These are phyloP conservation scores for Phymatocera aterrima DNA, from an alignment of 2,888 invertebrate species.

Conservation along the genomic window DNA sequence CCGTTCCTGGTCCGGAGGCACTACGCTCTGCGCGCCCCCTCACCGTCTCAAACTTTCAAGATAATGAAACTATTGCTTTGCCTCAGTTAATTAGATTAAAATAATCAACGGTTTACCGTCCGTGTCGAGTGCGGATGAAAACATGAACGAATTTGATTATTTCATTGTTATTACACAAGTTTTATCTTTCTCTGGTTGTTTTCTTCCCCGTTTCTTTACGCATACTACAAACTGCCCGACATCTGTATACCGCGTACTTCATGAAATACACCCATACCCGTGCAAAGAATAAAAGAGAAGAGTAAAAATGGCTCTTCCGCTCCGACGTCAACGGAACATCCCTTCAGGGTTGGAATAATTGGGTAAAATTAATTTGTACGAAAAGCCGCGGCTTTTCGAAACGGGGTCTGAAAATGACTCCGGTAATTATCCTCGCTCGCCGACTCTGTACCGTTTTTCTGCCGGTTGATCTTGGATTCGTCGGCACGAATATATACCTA, in stretches of 20 bases:
- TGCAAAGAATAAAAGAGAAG: too few species aligned
- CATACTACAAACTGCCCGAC: too few species aligned
- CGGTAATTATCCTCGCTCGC: neutral
- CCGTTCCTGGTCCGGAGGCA: neutral
- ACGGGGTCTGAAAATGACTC: neutral
- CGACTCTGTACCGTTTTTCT: too few species aligned
- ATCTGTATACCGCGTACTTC: too few species aligned
- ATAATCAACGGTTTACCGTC: neutral
- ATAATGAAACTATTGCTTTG: constrained; percentile 34
- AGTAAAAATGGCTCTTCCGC: too few species aligned
- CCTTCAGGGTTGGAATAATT: constrained; percentile 11
- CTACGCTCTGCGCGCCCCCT: neutral
- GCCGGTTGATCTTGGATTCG: neutral
- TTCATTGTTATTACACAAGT: too few species aligned
- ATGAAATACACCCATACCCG: too few species aligned
- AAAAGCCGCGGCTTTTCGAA: neutral
- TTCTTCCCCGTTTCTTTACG: too few species aligned
- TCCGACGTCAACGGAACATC: too few species aligned
- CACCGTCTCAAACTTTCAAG: constrained; percentile 14
- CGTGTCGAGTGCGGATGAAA: neutral
- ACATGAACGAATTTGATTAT: too few species aligned
- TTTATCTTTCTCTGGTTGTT: too few species aligned
- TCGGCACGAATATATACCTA: too few species aligned
- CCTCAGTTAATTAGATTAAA: constrained; percentile 24
- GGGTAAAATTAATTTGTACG: neutral